Conservation (phyloP, 1,140 invertebrate species). For the Sipha flava region DNA sequence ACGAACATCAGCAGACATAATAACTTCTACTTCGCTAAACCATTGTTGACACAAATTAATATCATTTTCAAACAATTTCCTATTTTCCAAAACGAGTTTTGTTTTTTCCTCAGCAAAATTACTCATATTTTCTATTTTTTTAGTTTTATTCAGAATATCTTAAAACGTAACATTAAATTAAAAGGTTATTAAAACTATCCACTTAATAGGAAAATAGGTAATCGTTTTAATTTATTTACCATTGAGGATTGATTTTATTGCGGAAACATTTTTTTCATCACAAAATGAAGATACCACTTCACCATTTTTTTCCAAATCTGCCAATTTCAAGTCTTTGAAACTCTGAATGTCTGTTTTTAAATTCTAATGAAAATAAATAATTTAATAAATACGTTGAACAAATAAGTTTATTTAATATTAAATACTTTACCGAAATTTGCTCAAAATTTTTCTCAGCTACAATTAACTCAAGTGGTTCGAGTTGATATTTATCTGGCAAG, state of each 20-base stretch:
- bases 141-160: not conserved
- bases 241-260: not conserved
- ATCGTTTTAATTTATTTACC: no score
- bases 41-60: constrained; percentile 71
- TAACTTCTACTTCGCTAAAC: constrained; percentile 78
- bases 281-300: not conserved
- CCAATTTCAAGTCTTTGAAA: constrained; percentile 13
- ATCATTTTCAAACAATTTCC: constrained; percentile 70
- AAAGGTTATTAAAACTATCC: not conserved
- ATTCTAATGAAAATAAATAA: not conserved
- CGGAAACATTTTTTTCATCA: not conserved
- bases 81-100: constrained; percentile 54
- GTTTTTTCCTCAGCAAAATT: constrained; percentile 52
- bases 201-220: no score
- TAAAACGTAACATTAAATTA: not conserved
- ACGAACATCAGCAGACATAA: constrained; percentile 66
- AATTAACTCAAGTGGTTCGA: constrained; percentile 1
- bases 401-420: not conserved
- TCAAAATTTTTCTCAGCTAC: not conserved
- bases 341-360: not conserved
- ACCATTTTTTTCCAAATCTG: constrained; percentile 17
- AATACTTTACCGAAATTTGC: not conserved
- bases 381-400: not conserved
- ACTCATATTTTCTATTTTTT: not conserved
- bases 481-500: not conserved